These are phyloP conservation scores for Oikopleura vanhoeffeni DNA, from an alignment of 23 tunicate genomes.

Conservation along the genomic window DNA sequence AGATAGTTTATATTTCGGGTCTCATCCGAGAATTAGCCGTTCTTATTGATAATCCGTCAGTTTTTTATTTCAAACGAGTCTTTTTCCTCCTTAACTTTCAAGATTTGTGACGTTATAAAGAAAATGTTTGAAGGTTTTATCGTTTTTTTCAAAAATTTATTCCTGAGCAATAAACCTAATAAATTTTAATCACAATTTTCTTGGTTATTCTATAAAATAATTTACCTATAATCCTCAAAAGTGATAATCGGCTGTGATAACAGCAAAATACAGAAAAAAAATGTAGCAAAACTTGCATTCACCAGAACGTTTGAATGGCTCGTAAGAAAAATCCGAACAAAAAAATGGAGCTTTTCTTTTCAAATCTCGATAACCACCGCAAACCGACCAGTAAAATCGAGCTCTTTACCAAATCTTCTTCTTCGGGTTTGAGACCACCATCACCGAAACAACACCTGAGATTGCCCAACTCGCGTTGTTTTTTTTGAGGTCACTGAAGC, in stretches of 20 bases:
- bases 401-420: neutral
- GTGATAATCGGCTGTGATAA: constrained; percentile 64
- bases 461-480: neutral
- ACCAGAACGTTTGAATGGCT: constrained; percentile 18
- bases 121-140: too few relatives aligned
- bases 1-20: too few relatives aligned
- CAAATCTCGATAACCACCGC: constrained; percentile 58
- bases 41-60: too few relatives aligned
- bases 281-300: constrained; percentile 77
- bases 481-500: neutral
- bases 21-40: too few relatives aligned
- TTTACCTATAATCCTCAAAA: constrained; percentile 48
- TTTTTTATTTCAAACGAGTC: too few relatives aligned
- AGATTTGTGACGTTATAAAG: too few relatives aligned
- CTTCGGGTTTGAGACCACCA: neutral
- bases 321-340: constrained; percentile 49
- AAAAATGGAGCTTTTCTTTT: constrained; percentile 73
- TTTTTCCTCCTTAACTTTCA: too few relatives aligned
- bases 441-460: neutral
- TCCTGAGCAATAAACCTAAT: too few relatives aligned
- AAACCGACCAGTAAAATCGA: constrained; percentile 20
- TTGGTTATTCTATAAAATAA: too few relatives aligned
- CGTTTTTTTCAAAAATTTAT: too few relatives aligned
- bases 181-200: too few relatives aligned
- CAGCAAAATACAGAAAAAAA: constrained; percentile 87